These are phyloP conservation scores for Thoracochromis brauschi DNA, from an alignment of 2,113 vertebrate genomes.

Conservation along the genomic window DNA sequence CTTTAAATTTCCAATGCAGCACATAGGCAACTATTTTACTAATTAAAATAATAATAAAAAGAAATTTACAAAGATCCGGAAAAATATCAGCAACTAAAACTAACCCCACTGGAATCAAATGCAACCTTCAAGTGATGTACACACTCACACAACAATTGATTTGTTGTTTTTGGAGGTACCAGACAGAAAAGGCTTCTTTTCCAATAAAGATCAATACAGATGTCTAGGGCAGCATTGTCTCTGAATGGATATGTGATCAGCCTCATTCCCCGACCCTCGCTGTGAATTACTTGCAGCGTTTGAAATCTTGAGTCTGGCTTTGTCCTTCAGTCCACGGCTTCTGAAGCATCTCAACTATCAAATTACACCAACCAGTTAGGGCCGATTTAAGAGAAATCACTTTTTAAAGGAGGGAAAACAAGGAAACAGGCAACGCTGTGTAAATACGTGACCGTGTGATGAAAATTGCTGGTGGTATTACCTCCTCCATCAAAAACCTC, in stretches of 20 bases:
- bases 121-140: neutral
- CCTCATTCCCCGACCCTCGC: neutral
- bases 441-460: neutral
- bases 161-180: slow-evolving; percentile 18
- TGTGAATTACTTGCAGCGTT: neutral
- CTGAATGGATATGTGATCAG: neutral
- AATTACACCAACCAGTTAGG: neutral
- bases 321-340: neutral
- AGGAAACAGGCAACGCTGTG: neutral
- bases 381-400: neutral
- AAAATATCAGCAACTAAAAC: neutral
- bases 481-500: neutral
- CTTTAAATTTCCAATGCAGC: neutral
- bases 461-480: neutral
- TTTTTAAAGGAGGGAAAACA: neutral
- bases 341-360: neutral
- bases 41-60: neutral
- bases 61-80: neutral
- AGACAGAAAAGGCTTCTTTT: slow-evolving; percentile 15
- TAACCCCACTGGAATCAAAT: neutral
- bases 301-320: neutral
- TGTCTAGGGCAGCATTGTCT: slow-evolving; percentile 3
- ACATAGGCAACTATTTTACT: neutral
- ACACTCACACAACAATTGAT: neutral
- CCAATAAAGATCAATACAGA: slow-evolving; percentile 35